phyloP scores from a whole-genome alignment of 2,113 vertebrate species.

The Heliornis fulica region DNA sequence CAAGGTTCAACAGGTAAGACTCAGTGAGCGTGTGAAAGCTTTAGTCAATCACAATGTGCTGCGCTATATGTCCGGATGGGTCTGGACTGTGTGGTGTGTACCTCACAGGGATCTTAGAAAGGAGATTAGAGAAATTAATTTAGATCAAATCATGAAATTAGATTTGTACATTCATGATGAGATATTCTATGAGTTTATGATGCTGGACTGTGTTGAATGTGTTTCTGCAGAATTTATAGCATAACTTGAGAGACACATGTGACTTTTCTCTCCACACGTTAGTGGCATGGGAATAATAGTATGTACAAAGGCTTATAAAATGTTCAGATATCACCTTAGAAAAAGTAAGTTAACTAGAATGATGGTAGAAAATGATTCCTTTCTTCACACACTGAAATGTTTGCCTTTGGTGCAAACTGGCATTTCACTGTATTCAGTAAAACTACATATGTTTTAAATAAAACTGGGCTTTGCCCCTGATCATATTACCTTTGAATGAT shows the following conservation, averaged over 20 bases:
- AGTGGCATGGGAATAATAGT: not conserved
- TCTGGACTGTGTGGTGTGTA: not conserved
- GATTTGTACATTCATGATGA: not conserved
- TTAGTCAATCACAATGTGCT: accelerated
- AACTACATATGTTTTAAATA: not conserved
- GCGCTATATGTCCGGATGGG: not conserved
- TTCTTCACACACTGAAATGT: not conserved
- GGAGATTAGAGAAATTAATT: not conserved
- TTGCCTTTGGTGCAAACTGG: not conserved
- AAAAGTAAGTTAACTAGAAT: not conserved
- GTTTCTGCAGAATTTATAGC: not conserved
- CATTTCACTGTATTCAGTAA: not conserved
- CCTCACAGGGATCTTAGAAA: not conserved
- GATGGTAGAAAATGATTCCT: not conserved
- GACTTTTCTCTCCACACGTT: not conserved
- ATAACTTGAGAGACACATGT: accelerated
- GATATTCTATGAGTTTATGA: not conserved
- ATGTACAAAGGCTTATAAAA: not conserved
- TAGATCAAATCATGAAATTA: not conserved
- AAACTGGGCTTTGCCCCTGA: not conserved
- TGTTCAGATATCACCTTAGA: not conserved
- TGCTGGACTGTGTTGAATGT: not conserved
- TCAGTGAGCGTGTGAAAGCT: accelerated
- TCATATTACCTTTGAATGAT: not conserved
- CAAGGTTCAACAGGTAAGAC: not conserved